These are phyloP conservation scores for Microctenopoma stevenorrisi DNA, from an alignment of 2,797 vertebrate genomes.

Conservation along the genomic window DNA sequence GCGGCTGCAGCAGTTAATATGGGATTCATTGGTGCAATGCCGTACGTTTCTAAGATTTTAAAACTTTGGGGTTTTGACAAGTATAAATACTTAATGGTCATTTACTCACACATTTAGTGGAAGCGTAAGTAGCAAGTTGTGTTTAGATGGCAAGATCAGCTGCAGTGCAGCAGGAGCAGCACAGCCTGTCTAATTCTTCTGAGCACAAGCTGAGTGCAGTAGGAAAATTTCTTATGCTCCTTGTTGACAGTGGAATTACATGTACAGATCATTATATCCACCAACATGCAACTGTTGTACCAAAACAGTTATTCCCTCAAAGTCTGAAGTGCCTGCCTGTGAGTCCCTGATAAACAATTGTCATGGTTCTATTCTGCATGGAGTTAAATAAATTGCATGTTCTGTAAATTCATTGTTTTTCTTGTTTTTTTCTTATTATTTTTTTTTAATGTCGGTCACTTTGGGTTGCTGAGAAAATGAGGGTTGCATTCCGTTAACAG, in stretches of 20 bases:
- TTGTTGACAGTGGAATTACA: conserved; percentile 62
- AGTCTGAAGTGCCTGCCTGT: conserved; percentile 41
- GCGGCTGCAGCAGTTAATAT: conserved; percentile 7
- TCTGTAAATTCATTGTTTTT: conserved; percentile 44
- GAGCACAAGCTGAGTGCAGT: conserved; percentile 39
- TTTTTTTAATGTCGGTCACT: conserved; percentile 29
- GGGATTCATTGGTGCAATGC: background rate
- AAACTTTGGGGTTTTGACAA: background rate
- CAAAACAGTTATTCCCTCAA: conserved; percentile 37
- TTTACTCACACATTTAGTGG: conserved; percentile 14
- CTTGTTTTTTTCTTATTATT: conserved; percentile 2
- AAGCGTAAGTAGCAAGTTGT: conserved; percentile 15
- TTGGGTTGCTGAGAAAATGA: conserved; percentile 41
- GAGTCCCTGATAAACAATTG: conserved; percentile 21
- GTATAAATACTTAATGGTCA: conserved; percentile 14
- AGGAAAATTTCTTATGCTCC: conserved; percentile 61
- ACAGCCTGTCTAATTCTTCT: conserved; percentile 24
- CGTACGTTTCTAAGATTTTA: background rate
- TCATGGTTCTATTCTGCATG: conserved; percentile 65
- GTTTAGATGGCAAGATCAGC: conserved; percentile 47
- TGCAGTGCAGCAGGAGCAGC: conserved; percentile 32
- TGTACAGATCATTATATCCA: conserved; percentile 57
- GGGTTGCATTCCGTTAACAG: conserved; percentile 43
- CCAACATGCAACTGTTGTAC: conserved; percentile 49
- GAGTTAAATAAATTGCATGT: conserved; percentile 65